phyloP scores from a whole-genome alignment of 2,797 vertebrate species.

The Sebastiscus albofasciatus region DNA sequence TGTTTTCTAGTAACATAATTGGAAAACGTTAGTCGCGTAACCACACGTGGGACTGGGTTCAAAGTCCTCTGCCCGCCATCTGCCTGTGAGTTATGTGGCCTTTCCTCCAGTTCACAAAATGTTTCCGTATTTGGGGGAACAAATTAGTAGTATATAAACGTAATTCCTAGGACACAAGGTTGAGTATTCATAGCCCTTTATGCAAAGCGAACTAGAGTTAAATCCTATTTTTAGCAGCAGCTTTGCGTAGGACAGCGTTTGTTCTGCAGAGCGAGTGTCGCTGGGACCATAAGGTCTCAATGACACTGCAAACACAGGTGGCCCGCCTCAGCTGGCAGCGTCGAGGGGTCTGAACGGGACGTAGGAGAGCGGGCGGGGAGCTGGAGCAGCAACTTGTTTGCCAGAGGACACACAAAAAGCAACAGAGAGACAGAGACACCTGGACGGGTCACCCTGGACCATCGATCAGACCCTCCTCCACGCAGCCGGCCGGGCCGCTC shows the following conservation, averaged over 20 bases:
- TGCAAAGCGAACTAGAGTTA: slow-evolving; percentile 25
- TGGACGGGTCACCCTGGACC: slow-evolving; percentile 69
- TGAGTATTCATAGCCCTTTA: slow-evolving; percentile 32
- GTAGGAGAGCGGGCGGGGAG: background rate
- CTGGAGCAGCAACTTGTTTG: slow-evolving; percentile 29
- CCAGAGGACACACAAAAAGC: slow-evolving; percentile 57
- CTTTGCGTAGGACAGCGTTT: slow-evolving; percentile 15
- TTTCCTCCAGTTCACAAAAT: background rate
- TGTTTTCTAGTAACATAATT: background rate
- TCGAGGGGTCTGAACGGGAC: slow-evolving; percentile 30
- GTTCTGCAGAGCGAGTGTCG: slow-evolving; percentile 30
- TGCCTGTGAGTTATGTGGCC: background rate
- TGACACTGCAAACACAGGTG: slow-evolving; percentile 73
- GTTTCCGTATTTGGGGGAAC: background rate
- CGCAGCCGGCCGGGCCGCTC: slow-evolving; percentile 28
- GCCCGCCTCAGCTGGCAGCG: slow-evolving; percentile 55
- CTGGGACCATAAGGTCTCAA: slow-evolving; percentile 63
- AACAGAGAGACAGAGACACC: slow-evolving; percentile 49
- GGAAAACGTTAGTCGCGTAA: background rate
- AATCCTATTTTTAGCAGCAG: slow-evolving; percentile 49
- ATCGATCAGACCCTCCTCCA: slow-evolving; percentile 56
- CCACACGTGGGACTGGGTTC: background rate
- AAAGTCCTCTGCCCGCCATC: background rate
- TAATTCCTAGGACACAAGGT: slow-evolving; percentile 10
- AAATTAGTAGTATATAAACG: background rate